Evolutionary conservation across 37 sponge, comb jelly and placozoan genomes (phyloP).

Genomic region (Diacarnus erythraeanus): DNA sequence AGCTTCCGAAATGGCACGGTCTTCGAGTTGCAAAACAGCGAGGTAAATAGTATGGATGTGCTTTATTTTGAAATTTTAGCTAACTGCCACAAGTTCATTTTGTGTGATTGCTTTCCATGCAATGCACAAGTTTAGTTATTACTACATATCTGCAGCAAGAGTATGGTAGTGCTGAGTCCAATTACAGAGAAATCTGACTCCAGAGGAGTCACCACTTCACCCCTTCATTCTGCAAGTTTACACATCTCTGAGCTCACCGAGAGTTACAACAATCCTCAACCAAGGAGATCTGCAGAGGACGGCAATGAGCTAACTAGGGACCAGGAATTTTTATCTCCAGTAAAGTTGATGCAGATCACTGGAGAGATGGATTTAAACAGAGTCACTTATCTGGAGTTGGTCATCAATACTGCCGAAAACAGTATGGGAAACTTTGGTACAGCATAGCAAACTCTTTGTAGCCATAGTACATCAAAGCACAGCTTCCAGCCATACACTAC

Average conservation of each 20-base stretch:
- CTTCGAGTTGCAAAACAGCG: background rate
- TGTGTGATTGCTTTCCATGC: background rate
- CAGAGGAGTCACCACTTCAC: background rate
- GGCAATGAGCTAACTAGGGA: background rate
- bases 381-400: conserved; percentile 58
- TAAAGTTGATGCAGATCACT: conserved; percentile 46
- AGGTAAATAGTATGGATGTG: background rate
- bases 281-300: background rate
- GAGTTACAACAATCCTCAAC: conserved; percentile 17
- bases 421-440: conserved; percentile 82
- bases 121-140: too few relatives aligned
- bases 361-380: conserved; percentile 48
- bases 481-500: too few relatives aligned
- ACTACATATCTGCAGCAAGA: background rate
- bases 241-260: conserved; percentile 37
- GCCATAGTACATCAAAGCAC: background rate
- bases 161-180: background rate
- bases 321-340: conserved; percentile 57
- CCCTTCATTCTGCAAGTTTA: conserved; percentile 63
- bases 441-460: background rate
- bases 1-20: background rate
- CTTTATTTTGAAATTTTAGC: background rate
- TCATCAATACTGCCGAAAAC: conserved; percentile 50
- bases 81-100: background rate
- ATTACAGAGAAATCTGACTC: background rate